phyloP scores from a whole-genome alignment of 1,140 invertebrate genomes.

The Trichoplusia ni region DNA sequence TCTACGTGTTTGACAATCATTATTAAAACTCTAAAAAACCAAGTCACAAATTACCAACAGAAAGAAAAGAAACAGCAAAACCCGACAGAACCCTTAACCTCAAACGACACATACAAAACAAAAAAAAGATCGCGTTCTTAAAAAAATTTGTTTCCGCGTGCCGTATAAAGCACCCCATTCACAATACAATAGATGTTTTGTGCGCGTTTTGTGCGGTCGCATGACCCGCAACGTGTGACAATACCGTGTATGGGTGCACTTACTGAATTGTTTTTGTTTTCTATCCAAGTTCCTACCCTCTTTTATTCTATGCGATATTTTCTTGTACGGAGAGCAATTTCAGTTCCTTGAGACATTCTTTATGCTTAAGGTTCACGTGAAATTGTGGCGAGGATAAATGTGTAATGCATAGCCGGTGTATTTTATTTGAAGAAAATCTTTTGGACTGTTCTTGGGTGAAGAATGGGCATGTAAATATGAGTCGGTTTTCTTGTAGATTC shows the following conservation, averaged over 20 bases:
- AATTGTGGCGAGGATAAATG: constrained; percentile 34
- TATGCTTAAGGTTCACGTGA: constrained; percentile 40
- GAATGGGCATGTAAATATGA: constrained; percentile 20
- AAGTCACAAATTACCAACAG: neutral
- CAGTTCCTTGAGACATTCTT: constrained; percentile 65
- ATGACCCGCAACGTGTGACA: constrained; percentile 72
- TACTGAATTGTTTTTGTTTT: constrained; percentile 73
- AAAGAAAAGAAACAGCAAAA: constrained; percentile 4
- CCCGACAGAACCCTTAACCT: constrained; percentile 30
- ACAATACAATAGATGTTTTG: constrained; percentile 71
- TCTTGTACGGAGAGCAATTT: constrained; percentile 68
- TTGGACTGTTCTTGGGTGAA: neutral
- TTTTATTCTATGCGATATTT: constrained; percentile 61
- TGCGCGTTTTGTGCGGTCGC: constrained; percentile 56
- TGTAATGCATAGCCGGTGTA: constrained; percentile 19
- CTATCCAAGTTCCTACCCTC: constrained; percentile 54
- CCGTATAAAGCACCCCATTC: constrained; percentile 73
- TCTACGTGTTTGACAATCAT: no score
- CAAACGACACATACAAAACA: constrained; percentile 51
- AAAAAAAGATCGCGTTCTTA: constrained; percentile 71
- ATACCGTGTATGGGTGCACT: constrained; percentile 74
- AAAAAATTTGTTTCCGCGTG: constrained; percentile 71
- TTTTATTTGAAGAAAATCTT: constrained; percentile 25
- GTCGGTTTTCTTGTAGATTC: constrained; percentile 4
- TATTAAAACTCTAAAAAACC: neutral